A percentile compares a stretch with the other conserved stretches of the same genome.
These are phyloP conservation scores for Notechis scutatus DNA, from an alignment of 2,113 vertebrate species.

Conservation along the genomic window DNA sequence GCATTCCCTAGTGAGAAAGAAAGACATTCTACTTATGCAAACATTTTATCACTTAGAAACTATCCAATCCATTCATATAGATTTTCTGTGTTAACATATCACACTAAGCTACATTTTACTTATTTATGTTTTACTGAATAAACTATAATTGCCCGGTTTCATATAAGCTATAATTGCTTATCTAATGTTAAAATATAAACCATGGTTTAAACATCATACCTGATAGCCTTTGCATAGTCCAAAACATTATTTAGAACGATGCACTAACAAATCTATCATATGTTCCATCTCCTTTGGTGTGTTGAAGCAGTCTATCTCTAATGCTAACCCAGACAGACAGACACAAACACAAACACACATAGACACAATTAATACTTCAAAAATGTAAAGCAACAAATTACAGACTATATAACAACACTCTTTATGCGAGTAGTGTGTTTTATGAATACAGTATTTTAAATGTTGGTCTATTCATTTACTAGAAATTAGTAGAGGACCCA, in stretches of 20 bases:
- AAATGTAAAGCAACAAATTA: slow-evolving; percentile 28
- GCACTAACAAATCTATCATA: not conserved
- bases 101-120: not conserved
- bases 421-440: not conserved
- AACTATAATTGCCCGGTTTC: not conserved
- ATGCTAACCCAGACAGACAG: not conserved
- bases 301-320: not conserved
- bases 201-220: not conserved
- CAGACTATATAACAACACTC: not conserved
- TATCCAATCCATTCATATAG: not conserved
- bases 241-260: not conserved
- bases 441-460: not conserved
- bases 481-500: not conserved
- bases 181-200: not conserved
- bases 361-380: not conserved
- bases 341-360: not conserved
- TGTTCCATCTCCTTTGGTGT: not conserved
- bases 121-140: not conserved
- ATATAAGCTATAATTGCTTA: not conserved
- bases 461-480: not conserved
- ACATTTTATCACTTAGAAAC: not conserved
- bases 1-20: not conserved
- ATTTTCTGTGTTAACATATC: not conserved
- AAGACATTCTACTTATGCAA: not conserved
- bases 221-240: not conserved